phyloP scores from a whole-genome alignment of 2,888 invertebrate species.

The Alentia gelatinosa region DNA sequence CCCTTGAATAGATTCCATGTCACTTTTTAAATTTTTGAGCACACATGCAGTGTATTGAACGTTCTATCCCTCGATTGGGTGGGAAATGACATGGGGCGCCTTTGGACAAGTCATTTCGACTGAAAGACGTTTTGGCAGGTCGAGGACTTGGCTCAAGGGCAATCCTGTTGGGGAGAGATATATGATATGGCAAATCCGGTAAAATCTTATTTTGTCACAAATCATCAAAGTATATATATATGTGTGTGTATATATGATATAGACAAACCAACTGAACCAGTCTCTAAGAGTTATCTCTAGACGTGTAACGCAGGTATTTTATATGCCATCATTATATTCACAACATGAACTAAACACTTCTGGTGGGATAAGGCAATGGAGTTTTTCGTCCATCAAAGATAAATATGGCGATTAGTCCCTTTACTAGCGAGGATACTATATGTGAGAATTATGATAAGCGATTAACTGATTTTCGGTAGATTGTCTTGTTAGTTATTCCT shows the following conservation, averaged over 20 bases:
- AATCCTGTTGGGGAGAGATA: neutral
- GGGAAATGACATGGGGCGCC: too few species aligned
- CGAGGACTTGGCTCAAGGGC: neutral
- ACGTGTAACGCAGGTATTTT: neutral
- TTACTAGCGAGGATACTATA: neutral
- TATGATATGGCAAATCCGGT: neutral
- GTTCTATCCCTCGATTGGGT: too few species aligned
- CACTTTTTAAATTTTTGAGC: too few species aligned
- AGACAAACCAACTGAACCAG: too few species aligned
- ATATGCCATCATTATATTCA: neutral
- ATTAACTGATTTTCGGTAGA: neutral
- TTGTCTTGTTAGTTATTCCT: constrained; percentile 18
- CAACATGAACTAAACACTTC: constrained; percentile 17
- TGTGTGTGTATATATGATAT: too few species aligned
- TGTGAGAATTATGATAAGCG: neutral
- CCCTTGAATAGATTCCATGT: too few species aligned
- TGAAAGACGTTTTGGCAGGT: neutral
- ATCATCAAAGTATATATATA: neutral
- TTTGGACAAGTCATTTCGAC: neutral
- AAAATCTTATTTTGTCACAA: neutral
- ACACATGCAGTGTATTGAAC: too few species aligned
- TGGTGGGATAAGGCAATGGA: neutral
- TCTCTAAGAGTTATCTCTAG: neutral
- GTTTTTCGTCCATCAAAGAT: neutral
- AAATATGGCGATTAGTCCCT: neutral